Percentiles rank a stretch among this genome's conserved stretches.
Conservation (phyloP, 2,113 vertebrate genomes). For the Prunella fulvescens region DNA sequence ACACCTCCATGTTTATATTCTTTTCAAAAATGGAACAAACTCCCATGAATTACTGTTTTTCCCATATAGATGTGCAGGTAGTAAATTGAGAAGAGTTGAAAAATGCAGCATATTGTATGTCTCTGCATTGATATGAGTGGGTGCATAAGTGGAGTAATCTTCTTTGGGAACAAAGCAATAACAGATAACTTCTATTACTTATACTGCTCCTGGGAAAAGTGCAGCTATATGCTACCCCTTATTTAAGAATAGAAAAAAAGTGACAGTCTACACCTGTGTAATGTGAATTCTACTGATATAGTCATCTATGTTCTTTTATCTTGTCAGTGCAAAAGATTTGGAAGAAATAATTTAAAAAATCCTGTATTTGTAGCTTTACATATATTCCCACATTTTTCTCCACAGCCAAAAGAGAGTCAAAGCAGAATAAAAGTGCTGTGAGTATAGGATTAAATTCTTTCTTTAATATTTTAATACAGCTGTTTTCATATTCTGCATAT, state of each 20-base stretch:
- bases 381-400: not conserved
- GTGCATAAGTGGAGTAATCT: not conserved
- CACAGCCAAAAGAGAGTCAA: not conserved
- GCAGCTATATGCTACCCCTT: not conserved
- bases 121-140: not conserved
- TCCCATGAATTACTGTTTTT: not conserved
- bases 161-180: not conserved
- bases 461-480: not conserved
- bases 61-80: not conserved
- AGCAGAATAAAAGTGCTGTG: not conserved
- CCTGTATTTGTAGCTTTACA: not conserved
- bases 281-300: not conserved
- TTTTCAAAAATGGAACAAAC: not conserved
- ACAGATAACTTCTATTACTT: not conserved
- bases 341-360: not conserved
- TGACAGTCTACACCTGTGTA: not conserved
- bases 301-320: not conserved
- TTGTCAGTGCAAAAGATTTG: not conserved
- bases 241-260: not conserved
- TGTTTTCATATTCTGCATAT: not conserved
- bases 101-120: not conserved
- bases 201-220: not conserved
- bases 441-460: not conserved
- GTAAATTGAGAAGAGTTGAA: not conserved
- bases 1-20: not conserved